A percentile compares a stretch with the other conserved stretches of the same genome.
phyloP scores from a whole-genome alignment of 1,140 invertebrate species.

The Penaeus indicus region DNA sequence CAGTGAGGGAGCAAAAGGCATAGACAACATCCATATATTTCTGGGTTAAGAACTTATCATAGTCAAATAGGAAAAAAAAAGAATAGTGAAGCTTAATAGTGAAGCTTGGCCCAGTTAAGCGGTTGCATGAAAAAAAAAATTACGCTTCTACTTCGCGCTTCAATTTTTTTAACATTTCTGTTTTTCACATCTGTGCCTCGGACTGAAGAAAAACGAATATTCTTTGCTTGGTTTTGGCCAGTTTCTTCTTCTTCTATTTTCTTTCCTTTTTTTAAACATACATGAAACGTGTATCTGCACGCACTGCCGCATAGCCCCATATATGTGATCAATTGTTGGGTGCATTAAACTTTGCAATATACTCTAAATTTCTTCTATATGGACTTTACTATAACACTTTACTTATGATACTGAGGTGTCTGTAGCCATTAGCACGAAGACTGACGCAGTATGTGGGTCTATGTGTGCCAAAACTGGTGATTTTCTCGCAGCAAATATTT shows the following conservation, averaged over 20 bases:
- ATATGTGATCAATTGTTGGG: background rate
- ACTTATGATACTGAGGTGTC: slow-evolving; percentile 5
- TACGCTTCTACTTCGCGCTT: slow-evolving; percentile 27
- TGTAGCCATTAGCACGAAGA: background rate
- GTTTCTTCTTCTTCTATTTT: slow-evolving; percentile 9
- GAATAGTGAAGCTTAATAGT: background rate
- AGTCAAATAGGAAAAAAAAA: slow-evolving; percentile 1
- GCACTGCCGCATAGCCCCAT: slow-evolving; percentile 35
- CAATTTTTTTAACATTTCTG: background rate
- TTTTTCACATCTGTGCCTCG: background rate
- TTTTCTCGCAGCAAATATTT: slow-evolving; percentile 37
- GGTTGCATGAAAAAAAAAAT: slow-evolving; percentile 26
- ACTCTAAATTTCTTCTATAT: background rate
- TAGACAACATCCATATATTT: slow-evolving; percentile 54
- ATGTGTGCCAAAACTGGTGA: slow-evolving; percentile 40
- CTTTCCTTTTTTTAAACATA: slow-evolving; percentile 11
- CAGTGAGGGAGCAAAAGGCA: slow-evolving; percentile 55
- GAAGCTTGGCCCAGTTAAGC: background rate
- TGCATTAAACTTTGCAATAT: background rate
- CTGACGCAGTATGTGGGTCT: slow-evolving; percentile 39
- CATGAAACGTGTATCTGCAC: slow-evolving; percentile 42
- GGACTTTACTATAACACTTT: background rate
- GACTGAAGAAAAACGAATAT: slow-evolving; percentile 30
- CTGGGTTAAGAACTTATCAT: slow-evolving; percentile 48
- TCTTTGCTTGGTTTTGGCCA: slow-evolving; percentile 35